A percentile compares a stretch with the other conserved stretches of the same genome.
These are phyloP conservation scores for Coelinius sp. DNA, from an alignment of 2,888 invertebrate species.

Conservation along the genomic window DNA sequence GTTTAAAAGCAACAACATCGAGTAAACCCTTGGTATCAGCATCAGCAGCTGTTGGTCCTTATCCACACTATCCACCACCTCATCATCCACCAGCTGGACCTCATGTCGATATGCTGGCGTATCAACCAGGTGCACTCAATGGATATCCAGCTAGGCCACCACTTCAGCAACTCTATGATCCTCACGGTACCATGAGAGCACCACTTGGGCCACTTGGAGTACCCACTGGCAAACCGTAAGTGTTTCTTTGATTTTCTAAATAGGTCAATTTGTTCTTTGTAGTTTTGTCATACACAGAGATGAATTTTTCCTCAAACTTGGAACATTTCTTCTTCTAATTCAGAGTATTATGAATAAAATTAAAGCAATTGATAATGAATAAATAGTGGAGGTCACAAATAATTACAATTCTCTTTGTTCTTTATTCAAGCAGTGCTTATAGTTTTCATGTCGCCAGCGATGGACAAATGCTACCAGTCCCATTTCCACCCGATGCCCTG, in stretches of 20 bases:
- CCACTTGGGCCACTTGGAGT: constrained; percentile 78
- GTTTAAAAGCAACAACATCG: constrained; percentile 72
- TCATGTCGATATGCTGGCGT: constrained; percentile 69
- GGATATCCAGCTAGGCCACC: constrained; percentile 77
- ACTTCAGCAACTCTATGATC: constrained; percentile 78
- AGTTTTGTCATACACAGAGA: constrained; percentile 14
- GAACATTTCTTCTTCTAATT: too few species aligned
- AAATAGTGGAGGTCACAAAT: too few species aligned
- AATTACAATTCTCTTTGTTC: constrained; percentile 66
- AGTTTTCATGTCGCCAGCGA: constrained; percentile 94
- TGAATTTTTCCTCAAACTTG: neutral
- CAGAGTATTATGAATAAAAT: too few species aligned
- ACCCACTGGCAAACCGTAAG: constrained; percentile 90
- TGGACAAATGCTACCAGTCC: constrained; percentile 92
- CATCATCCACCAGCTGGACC: constrained; percentile 69
- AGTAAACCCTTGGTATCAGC: constrained; percentile 72
- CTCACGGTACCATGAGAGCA: constrained; percentile 79
- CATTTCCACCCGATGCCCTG: constrained; percentile 94
- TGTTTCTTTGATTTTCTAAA: constrained; percentile 57
- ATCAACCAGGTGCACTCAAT: constrained; percentile 77
- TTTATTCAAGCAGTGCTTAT: constrained; percentile 80
- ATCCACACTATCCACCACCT: constrained; percentile 69
- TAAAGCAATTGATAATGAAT: too few species aligned
- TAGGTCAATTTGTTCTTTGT: constrained; percentile 31
- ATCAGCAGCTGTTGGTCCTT: constrained; percentile 65